Evolutionary conservation across 2,113 vertebrate genomes (phyloP).

Genomic region (Ovis canadensis): DNA sequence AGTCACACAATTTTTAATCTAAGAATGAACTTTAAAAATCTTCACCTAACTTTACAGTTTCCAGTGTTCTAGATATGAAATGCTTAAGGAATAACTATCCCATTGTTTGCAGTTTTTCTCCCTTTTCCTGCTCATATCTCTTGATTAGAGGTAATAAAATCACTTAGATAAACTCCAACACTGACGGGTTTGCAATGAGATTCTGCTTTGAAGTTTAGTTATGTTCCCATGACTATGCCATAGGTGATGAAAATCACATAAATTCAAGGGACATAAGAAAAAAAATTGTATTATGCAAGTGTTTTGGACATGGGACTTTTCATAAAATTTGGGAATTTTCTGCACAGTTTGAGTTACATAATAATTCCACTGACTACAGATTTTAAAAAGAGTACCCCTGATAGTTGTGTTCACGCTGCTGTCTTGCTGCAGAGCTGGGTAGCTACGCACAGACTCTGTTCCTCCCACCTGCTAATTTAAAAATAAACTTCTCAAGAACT

Average conservation of each 20-base stretch:
- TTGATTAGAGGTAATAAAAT: background rate
- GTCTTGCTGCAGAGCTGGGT: slow-evolving; percentile 52
- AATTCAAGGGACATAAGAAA: background rate
- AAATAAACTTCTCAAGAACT: slow-evolving; percentile 64
- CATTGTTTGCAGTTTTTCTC: background rate
- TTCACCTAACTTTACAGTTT: background rate
- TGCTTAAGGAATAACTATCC: background rate
- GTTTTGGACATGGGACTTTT: background rate
- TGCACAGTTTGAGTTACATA: slow-evolving; percentile 36
- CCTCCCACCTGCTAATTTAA: slow-evolving; percentile 70
- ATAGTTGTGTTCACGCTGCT: background rate
- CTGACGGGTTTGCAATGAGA: background rate
- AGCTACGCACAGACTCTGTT: slow-evolving; percentile 20
- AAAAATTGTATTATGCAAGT: background rate
- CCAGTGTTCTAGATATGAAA: background rate
- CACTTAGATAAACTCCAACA: background rate
- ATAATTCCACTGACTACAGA: slow-evolving; percentile 29
- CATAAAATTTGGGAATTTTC: background rate
- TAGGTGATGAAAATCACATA: background rate
- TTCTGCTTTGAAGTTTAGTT: background rate
- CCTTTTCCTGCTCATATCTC: background rate
- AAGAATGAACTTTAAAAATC: background rate
- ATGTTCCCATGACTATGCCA: background rate
- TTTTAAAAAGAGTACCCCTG: slow-evolving; percentile 35
- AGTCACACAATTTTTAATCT: background rate